phyloP scores from a whole-genome alignment of 1,140 invertebrate species.

The Hyphantria cunea region DNA sequence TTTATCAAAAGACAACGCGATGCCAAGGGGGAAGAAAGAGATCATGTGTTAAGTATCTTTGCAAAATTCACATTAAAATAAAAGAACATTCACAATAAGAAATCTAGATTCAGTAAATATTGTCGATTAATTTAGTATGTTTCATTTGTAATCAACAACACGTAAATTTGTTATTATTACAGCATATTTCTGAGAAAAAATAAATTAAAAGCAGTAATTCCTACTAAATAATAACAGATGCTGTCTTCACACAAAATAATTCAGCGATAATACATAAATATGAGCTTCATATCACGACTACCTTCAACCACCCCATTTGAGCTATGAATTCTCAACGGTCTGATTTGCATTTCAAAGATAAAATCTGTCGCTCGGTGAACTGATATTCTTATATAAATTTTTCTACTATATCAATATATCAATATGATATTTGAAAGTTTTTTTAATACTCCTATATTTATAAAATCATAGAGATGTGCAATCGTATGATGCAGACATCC shows the following conservation, averaged over 20 bases:
- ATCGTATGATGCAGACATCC: too few relatives aligned
- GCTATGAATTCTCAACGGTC: slow-evolving; percentile 52
- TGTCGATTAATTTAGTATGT: too few relatives aligned
- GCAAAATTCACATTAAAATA: too few relatives aligned
- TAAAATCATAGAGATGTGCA: neutral
- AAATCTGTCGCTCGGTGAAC: slow-evolving; percentile 49
- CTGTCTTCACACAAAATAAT: slow-evolving; percentile 9
- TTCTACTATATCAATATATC: slow-evolving; percentile 19
- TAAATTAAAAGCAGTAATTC: neutral
- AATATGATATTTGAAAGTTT: slow-evolving; percentile 1
- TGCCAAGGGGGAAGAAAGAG: too few relatives aligned
- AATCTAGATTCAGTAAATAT: too few relatives aligned
- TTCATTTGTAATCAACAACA: too few relatives aligned
- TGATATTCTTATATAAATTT: slow-evolving; percentile 40
- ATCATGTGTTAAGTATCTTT: too few relatives aligned
- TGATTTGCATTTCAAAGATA: slow-evolving; percentile 66
- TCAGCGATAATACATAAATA: slow-evolving; percentile 15
- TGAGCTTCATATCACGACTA: slow-evolving; percentile 19
- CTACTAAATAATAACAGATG: neutral
- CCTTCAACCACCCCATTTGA: slow-evolving; percentile 53
- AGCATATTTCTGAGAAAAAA: too few relatives aligned
- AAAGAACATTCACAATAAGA: too few relatives aligned
- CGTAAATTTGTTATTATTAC: too few relatives aligned
- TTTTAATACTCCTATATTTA: slow-evolving; percentile 1
- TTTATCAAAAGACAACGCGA: too few relatives aligned